These are phyloP conservation scores for Cataglyphis livida DNA, from an alignment of 2,888 invertebrate genomes.

Conservation along the genomic window DNA sequence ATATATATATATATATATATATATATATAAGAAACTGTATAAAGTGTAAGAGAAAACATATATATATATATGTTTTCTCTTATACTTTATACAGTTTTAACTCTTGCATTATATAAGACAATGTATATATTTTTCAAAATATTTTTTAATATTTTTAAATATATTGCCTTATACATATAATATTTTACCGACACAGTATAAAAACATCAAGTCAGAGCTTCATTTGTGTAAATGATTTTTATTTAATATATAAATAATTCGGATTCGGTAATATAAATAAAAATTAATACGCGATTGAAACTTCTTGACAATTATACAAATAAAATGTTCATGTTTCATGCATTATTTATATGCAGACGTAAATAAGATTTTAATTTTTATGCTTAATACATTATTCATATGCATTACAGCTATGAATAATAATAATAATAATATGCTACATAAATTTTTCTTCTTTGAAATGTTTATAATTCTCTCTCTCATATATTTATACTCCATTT, in stretches of 20 bases:
- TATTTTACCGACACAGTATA: not conserved
- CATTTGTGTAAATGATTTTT: not conserved
- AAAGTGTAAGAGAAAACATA: too few species aligned
- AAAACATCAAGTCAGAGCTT: not conserved
- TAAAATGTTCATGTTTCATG: not conserved
- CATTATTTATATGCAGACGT: not conserved
- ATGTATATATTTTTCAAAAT: too few species aligned
- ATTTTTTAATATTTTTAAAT: too few species aligned
- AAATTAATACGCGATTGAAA: not conserved
- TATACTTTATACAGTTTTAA: not conserved
- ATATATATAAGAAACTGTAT: too few species aligned
- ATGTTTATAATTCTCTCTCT: not conserved
- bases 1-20: too few species aligned
- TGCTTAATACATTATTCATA: not conserved
- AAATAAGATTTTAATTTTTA: not conserved
- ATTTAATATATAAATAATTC: not conserved
- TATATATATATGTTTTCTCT: not conserved
- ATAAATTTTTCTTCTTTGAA: constrained; percentile 5
- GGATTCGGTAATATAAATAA: not conserved
- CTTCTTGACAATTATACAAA: not conserved
- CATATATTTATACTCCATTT: not conserved
- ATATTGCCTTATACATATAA: not conserved
- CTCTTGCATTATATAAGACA: not conserved
- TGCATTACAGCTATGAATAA: not conserved
- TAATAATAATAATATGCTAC: not conserved